Percentiles rank a stretch among this genome's conserved stretches.
These are phyloP conservation scores for Ceriagrion tenellum DNA, from an alignment of 2,888 invertebrate genomes.

Conservation along the genomic window DNA sequence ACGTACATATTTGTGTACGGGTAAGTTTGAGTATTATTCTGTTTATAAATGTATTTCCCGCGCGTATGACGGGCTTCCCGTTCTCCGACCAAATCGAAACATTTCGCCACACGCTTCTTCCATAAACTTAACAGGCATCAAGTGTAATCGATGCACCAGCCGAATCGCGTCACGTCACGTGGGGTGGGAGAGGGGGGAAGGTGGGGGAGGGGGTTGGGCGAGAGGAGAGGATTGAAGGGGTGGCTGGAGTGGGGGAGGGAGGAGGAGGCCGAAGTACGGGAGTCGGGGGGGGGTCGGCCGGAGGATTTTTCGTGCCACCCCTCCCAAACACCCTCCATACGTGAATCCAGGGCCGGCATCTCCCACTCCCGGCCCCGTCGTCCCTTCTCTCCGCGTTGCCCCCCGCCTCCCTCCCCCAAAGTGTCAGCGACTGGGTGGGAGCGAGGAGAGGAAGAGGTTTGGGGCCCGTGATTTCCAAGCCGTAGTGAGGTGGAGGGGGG, in stretches of 20 bases:
- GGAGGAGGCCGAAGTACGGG: neutral
- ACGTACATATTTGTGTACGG: too few relatives aligned
- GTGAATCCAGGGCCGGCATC: too few relatives aligned
- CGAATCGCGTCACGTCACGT: constrained; percentile 45
- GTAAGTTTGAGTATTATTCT: too few relatives aligned
- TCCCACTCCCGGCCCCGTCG: neutral
- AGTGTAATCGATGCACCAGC: constrained; percentile 56
- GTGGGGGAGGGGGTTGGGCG: neutral
- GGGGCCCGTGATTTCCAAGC: neutral
- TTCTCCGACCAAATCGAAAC: neutral
- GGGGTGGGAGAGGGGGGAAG: neutral
- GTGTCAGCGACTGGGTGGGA: neutral
- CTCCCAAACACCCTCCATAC: too few relatives aligned
- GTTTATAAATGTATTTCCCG: too few relatives aligned
- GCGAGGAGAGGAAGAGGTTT: neutral
- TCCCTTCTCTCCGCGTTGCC: neutral
- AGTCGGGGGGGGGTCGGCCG: too few relatives aligned
- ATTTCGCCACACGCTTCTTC: constrained; percentile 22
- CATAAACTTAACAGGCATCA: constrained; percentile 54
- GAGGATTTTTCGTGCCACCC: too few relatives aligned
- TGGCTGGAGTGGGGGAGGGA: neutral
- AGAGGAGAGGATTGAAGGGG: neutral
- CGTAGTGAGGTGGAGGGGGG: neutral
- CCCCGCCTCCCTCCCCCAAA: neutral
- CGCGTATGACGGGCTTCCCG: neutral